Conservation (phyloP, 1,140 invertebrate species). For the Zaprionus inermis region DNA sequence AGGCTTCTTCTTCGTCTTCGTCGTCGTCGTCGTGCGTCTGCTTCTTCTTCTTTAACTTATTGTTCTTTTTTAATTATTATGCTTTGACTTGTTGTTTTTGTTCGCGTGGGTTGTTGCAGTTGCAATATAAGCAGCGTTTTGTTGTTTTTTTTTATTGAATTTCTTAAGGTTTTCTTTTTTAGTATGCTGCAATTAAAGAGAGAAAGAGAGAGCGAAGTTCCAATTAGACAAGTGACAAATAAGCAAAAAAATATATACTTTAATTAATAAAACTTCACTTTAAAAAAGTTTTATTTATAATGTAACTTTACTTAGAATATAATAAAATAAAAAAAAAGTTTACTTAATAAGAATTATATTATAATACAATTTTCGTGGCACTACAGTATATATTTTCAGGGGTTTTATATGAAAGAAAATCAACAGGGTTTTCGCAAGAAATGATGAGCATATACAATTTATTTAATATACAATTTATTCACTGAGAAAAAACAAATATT, state of each 20-base stretch:
- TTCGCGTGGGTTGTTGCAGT: constrained; percentile 40
- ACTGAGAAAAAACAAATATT: too few species aligned
- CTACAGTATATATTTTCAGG: too few species aligned
- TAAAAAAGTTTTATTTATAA: not conserved
- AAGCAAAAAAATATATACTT: not conserved
- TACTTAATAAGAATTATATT: too few species aligned
- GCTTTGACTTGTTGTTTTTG: constrained; percentile 14
- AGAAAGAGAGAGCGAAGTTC: constrained; percentile 26
- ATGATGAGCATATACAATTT: too few species aligned
- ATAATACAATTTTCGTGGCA: too few species aligned
- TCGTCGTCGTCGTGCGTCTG: constrained; percentile 6
- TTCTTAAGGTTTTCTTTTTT: constrained; percentile 26
- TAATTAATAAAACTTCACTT: not conserved
- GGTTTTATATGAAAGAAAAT: too few species aligned
- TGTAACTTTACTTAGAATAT: too few species aligned
- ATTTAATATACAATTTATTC: too few species aligned
- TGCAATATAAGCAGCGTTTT: constrained; percentile 12
- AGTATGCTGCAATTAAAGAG: constrained; percentile 21
- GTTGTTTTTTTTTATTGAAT: constrained; percentile 34
- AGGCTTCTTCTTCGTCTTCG: not conserved
- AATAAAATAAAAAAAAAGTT: too few species aligned
- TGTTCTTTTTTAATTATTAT: constrained; percentile 11
- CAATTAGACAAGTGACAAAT: not conserved
- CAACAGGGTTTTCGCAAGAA: too few species aligned
- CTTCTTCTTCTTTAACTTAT: constrained; percentile 13